Conservation (phyloP, 2,888 invertebrate species). For the Papilio elwesi region DNA sequence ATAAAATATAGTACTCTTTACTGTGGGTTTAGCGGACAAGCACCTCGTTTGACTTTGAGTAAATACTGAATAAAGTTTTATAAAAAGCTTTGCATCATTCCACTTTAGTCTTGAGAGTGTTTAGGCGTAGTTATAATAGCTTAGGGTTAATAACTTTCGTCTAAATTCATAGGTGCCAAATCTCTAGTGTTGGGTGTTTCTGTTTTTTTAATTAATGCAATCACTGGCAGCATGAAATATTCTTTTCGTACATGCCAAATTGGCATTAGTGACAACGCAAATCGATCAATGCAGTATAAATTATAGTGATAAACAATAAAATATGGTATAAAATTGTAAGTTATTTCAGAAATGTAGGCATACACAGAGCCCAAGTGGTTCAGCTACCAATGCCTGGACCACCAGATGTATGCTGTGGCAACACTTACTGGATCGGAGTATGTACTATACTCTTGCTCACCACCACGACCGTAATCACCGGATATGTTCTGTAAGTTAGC, state of each 20-base stretch:
- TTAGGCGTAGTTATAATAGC: too few species aligned
- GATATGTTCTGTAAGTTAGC: constrained; percentile 65
- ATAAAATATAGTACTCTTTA: too few species aligned
- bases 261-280: constrained; percentile 28
- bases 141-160: too few species aligned
- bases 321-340: constrained; percentile 43
- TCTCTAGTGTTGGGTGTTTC: neutral
- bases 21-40: too few species aligned
- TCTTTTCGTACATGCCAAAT: constrained; percentile 11
- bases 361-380: constrained; percentile 43
- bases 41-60: too few species aligned
- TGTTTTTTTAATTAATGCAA: neutral
- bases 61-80: too few species aligned
- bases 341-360: constrained; percentile 49
- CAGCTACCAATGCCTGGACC: constrained; percentile 62
- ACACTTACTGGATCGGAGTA: constrained; percentile 64
- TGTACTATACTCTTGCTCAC: constrained; percentile 63
- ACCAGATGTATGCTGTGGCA: constrained; percentile 58
- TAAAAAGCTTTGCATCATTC: too few species aligned
- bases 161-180: too few species aligned
- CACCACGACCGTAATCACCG: constrained; percentile 62
- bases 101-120: too few species aligned
- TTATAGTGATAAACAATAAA: constrained; percentile 37
- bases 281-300: constrained; percentile 16
- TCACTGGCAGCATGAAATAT: constrained; percentile 30